Evolutionary conservation across 2,888 invertebrate genomes (phyloP).

Genomic region (Synanthedon formicaeformis): DNA sequence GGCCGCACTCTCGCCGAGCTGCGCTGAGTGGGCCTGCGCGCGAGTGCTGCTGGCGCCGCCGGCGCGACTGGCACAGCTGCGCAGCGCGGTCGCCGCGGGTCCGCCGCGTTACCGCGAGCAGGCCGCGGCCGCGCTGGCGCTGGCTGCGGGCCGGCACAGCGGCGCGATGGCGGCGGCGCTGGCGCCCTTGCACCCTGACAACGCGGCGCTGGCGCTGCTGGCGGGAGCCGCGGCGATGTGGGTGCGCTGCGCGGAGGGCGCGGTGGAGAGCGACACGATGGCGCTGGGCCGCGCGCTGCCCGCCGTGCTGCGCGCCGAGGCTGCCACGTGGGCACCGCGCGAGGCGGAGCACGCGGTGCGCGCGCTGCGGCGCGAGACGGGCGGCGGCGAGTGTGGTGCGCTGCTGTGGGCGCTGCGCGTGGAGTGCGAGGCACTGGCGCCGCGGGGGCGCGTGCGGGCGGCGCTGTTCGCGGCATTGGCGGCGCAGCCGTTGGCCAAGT

Average conservation of each 20-base stretch:
- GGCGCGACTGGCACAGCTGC: conserved; percentile 2
- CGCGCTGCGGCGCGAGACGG: conserved; percentile 9
- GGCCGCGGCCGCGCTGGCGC: not conserved
- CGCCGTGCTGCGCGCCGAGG: conserved; percentile 18
- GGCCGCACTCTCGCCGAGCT: conserved; percentile 18
- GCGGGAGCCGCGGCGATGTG: conserved; percentile 17
- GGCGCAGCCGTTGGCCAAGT: conserved; percentile 18
- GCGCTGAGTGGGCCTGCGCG: conserved; percentile 7
- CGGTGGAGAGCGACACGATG: conserved; percentile 54
- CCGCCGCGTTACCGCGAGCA: not conserved
- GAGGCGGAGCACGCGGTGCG: conserved; percentile 15
- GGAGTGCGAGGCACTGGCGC: conserved; percentile 18
- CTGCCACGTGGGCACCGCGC: conserved; percentile 4
- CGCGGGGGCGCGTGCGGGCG: conserved; percentile 11
- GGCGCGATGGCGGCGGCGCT: conserved; percentile 18
- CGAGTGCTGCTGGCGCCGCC: conserved; percentile 5
- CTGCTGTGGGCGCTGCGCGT: conserved; percentile 13
- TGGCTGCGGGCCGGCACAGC: conserved; percentile 2
- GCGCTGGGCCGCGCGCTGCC: conserved; percentile 16
- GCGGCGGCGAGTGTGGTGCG: conserved; percentile 11
- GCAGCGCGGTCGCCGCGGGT: not conserved
- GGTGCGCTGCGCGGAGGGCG: conserved; percentile 66
- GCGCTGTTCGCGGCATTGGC: conserved; percentile 6
- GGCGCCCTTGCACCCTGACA: conserved; percentile 1
- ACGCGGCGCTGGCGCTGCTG: conserved; percentile 2